These are phyloP conservation scores for Hypanus sabinus DNA, from an alignment of 2,113 vertebrate genomes.

Conservation along the genomic window DNA sequence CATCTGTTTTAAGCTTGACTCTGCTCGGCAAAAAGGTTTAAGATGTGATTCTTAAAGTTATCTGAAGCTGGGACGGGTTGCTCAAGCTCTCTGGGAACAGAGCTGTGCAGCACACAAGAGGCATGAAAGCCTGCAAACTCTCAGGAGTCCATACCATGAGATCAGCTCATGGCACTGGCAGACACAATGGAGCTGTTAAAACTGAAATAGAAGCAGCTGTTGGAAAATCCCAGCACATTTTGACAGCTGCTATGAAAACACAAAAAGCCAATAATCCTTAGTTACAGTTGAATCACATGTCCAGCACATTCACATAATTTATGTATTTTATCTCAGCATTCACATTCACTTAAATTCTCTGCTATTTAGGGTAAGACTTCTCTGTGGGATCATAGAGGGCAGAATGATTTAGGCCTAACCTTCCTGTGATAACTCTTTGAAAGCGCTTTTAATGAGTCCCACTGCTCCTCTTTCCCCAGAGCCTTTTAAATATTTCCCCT, in stretches of 20 bases:
- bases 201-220: conserved; percentile 27
- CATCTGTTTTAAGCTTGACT: not conserved
- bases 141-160: not conserved
- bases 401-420: not conserved
- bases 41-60: conserved; percentile 18
- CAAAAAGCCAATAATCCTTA: conserved; percentile 12
- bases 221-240: conserved; percentile 12
- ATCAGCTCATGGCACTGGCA: not conserved
- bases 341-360: too few species aligned
- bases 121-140: not conserved
- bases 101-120: not conserved
- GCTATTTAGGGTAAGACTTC: too few species aligned
- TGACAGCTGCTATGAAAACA: not conserved
- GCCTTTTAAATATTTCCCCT: not conserved
- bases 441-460: not conserved
- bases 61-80: not conserved
- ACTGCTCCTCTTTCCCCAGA: not conserved
- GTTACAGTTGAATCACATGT: conserved; percentile 3
- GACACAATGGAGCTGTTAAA: conserved; percentile 27
- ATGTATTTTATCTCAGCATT: not conserved
- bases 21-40: not conserved
- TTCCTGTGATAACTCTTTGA: not conserved
- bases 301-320: not conserved
- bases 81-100: not conserved
- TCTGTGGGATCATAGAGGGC: too few species aligned